These are phyloP conservation scores for Erpornis zantholeuca DNA, from an alignment of 2,113 vertebrate genomes.

Conservation along the genomic window DNA sequence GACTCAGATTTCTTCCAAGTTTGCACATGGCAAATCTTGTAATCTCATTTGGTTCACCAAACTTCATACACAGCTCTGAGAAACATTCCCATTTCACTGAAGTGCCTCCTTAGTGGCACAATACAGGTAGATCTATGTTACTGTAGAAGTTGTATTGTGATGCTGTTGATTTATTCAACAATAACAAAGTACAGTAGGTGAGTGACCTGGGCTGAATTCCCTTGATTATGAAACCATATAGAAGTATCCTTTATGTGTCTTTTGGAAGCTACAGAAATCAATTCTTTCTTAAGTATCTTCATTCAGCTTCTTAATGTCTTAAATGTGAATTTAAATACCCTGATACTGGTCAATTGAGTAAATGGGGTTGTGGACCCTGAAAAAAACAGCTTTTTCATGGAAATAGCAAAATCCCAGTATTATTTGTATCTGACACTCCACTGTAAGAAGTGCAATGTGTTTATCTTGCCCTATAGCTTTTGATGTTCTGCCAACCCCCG, in stretches of 20 bases:
- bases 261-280: background rate
- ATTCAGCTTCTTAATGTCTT: background rate
- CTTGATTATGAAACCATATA: background rate
- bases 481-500: background rate
- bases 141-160: background rate
- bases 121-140: background rate
- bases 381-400: background rate
- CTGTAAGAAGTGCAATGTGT: background rate
- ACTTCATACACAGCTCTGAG: background rate
- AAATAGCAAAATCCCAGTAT: background rate
- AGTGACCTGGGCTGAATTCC: background rate
- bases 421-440: background rate
- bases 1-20: background rate
- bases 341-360: background rate
- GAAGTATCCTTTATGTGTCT: background rate
- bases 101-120: background rate
- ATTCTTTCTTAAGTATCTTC: background rate
- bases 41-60: conserved; percentile 13
- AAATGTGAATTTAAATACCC: background rate
- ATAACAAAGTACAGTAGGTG: background rate
- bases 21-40: background rate
- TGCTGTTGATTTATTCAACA: background rate
- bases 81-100: background rate
- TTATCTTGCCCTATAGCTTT: background rate
- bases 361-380: background rate